Evolutionary conservation across 2,888 invertebrate genomes (phyloP).

Genomic region (Pimpla rufipes): DNA sequence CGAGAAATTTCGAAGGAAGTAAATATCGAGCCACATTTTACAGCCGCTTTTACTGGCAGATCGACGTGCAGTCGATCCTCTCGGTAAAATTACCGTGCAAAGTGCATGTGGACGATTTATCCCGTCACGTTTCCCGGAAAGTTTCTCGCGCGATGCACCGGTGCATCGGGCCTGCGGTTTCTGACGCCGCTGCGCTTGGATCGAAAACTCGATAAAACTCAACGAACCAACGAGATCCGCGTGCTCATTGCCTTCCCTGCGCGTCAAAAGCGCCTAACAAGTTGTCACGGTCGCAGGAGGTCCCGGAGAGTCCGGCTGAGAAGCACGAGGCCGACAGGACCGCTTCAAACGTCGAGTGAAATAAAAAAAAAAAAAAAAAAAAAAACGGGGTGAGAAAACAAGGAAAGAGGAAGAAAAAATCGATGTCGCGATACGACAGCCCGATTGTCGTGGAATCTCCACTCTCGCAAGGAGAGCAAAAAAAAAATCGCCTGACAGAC

Average conservation of each 20-base stretch:
- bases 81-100: neutral
- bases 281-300: neutral
- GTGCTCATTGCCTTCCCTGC: neutral
- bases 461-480: neutral
- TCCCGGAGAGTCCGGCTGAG: too few species aligned
- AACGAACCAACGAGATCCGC: neutral
- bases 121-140: neutral
- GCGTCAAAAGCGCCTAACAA: constrained; percentile 1
- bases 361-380: too few species aligned
- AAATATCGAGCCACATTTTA: neutral
- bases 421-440: neutral
- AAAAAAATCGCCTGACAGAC: constrained; percentile 67
- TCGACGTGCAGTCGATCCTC: too few species aligned
- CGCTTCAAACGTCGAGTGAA: too few species aligned
- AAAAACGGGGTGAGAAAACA: too few species aligned
- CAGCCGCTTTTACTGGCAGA: neutral
- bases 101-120: neutral
- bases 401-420: neutral
- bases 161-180: neutral
- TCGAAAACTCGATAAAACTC: constrained; percentile 1
- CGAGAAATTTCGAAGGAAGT: neutral
- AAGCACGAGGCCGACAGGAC: too few species aligned
- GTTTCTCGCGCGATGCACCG: neutral
- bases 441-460: neutral
- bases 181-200: neutral